Base-by-base conservation (phyloP, 1,140 invertebrate species). In the Microplitis demolitor region DNA sequence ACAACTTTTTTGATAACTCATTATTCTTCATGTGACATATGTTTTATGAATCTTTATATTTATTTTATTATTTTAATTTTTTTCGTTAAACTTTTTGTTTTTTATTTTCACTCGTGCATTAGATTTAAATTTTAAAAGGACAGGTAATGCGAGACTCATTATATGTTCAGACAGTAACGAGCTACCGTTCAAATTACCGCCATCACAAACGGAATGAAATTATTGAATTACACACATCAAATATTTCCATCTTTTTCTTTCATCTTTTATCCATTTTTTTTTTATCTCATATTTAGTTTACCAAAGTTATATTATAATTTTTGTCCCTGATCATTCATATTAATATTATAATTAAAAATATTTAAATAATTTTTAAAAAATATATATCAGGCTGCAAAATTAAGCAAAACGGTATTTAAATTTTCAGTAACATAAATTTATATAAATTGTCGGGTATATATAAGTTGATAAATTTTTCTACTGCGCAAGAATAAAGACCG, bases 111-210 rank as follows among this genome's bases (percentile, higher is more conserved):
- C 58, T 50, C 68, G 16, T 24, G 9, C 11, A 8, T 35, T 50
- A 50, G 3, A 5, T 24, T 9, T 51, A 50, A 13, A 37, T 24
- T 9, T 51, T 5, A 64, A 45, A 64, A 24, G 34, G 31, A 56
- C 54, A 67, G 69, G 80, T 79, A 82, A 83, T 73, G 73, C 76
- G 82, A 82, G 78, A 83, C 80, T 83, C 82, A 80, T 83, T 83
- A 83, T 74, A 76, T 76, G 77, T 76, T 72, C 39, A 64, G 61
- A 68, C 74, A 68, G 73, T 83, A 82, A 82, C 80, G 80, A 82
- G 79, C 72, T 74, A 68, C 13, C 54, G 78, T 81, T 82, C 75
- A 74, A 79, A 79, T 83, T 82, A 81, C 79, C 78, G 78, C 63
- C 68, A 81, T 79, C 77, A 79, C 77, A 76, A 82, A 80, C 78